Base-by-base conservation (phyloP, 2,113 vertebrate genomes). In the Prinia subflava region DNA sequence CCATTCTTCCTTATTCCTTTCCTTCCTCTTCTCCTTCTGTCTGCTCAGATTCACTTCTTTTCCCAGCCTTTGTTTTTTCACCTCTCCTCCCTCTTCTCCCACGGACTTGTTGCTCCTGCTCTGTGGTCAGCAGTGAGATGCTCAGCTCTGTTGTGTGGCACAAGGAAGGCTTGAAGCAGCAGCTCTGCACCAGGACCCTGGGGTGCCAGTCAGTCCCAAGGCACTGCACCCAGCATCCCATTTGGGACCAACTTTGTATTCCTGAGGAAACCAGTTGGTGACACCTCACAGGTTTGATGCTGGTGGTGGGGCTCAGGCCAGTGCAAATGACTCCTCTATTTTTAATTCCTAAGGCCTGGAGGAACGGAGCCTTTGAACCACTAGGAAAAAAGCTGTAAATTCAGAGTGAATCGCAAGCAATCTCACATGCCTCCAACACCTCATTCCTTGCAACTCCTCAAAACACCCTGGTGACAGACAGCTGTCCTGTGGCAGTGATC, bases 201-300 rank as follows among this genome's bases (percentile, higher is more conserved):
- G 41, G 22, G 11, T 70, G 47, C 35, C 7, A 6, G 44, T 22
- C 65, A 82, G 47, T 6, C 35, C 10, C 15, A 37, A 44, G 12
- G 14, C n/a, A 33, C n/a, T 5, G 4, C 12, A 77, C 10, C 20
- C 0, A 0, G 6, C 1, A 0, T 56, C n/a, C 14, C 7, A 10
- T 79, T 44, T 20, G 49, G 30, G 16, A 84, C 9, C 24, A 77
- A 2, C 8, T 71, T 41, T 28, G 17, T 14, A 28, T 37, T 46
- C 37, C 70, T 31, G 6, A 59, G 86, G n/a, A 31, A 78, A 53
- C 4, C 37, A 56, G 1, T 2, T 23, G 11, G 31, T 1, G 8
- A 55, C 4, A 17, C 6, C 39, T 74, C 16, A 47, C 30, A 86
- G 44, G 16, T 27, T 47, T 90, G 60, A 24, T 12, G 37, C 12